Evolutionary conservation across 2,113 vertebrate species (phyloP).

Genomic region (Phrynosoma platyrhinos): DNA sequence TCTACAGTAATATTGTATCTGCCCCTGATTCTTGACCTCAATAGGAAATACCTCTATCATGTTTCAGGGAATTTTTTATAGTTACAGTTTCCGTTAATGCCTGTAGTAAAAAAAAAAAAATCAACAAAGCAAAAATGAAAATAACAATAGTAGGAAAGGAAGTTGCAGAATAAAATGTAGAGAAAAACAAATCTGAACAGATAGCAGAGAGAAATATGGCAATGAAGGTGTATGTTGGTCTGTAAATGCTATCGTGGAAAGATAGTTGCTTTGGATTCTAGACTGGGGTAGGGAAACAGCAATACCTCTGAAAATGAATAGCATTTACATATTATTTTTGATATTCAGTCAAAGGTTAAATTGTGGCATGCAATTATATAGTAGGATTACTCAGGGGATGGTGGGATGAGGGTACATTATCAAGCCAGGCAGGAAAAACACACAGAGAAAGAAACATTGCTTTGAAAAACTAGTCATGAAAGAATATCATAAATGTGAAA

Average conservation of each 20-base stretch:
- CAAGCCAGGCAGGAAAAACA: not conserved
- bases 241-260: not conserved
- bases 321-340: not conserved
- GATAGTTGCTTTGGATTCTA: not conserved
- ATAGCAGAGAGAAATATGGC: not conserved
- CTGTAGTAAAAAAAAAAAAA: not conserved
- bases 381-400: not conserved
- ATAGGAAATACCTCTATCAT: not conserved
- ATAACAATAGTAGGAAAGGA: not conserved
- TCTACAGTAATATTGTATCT: not conserved
- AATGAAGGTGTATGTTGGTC: not conserved
- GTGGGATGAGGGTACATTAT: no score
- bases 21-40: not conserved
- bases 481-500: constrained; percentile 1
- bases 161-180: not conserved
- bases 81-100: not conserved
- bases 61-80: not conserved
- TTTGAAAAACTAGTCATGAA: not conserved
- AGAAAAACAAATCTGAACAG: not conserved
- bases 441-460: not conserved
- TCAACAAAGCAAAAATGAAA: not conserved
- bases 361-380: not conserved
- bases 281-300: not conserved
- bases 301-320: not conserved
- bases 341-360: constrained; percentile 10